Evolutionary conservation across 2,113 vertebrate genomes (phyloP).

Genomic region (human (Homo sapiens)): DNA sequence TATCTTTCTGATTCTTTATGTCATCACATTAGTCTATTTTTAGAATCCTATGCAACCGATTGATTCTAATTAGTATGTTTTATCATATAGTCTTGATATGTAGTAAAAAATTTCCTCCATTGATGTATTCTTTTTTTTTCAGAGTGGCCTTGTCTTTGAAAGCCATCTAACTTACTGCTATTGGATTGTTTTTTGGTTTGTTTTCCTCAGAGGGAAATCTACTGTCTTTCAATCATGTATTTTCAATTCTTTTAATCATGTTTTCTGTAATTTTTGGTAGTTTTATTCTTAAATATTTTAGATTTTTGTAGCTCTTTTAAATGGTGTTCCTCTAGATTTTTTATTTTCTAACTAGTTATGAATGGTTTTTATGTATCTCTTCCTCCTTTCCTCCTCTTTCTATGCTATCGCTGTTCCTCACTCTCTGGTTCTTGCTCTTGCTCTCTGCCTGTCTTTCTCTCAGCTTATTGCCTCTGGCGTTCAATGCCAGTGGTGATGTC

Average conservation of each 20-base stretch:
- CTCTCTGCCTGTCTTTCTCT: background rate
- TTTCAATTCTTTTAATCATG: background rate
- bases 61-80: background rate
- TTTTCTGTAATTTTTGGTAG: background rate
- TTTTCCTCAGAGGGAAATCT: background rate
- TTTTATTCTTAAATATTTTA: background rate
- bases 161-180: background rate
- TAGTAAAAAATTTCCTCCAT: background rate
- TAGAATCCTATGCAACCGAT: background rate
- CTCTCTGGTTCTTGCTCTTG: background rate
- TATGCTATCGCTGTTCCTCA: accelerated
- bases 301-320: background rate
- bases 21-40: background rate
- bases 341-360: background rate
- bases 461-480: background rate
- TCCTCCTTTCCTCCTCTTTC: background rate
- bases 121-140: background rate
- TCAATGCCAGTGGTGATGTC: background rate
- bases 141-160: background rate
- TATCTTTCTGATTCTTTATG: background rate
- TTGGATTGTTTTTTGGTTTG: background rate
- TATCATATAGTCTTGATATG: background rate
- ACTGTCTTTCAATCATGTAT: background rate
- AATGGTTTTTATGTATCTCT: background rate
- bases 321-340: background rate